Percentiles rank a stretch among this genome's conserved stretches.
Conservation (phyloP, 2,113 vertebrate genomes). For the Phyllostomus hastatus region DNA sequence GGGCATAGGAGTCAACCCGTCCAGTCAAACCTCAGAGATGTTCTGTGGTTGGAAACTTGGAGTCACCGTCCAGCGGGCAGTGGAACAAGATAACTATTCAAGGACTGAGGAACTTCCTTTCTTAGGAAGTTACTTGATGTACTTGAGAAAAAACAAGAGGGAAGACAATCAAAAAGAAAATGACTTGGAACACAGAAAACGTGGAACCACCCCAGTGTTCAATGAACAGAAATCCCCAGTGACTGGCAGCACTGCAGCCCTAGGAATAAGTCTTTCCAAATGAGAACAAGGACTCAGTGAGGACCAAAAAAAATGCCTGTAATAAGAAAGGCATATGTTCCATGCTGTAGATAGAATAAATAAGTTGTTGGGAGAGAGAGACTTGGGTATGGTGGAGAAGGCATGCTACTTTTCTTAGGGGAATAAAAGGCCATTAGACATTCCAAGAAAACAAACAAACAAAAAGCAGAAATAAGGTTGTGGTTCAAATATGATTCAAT, state of each 20-base stretch:
- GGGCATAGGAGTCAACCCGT: neutral
- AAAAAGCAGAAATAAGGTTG: neutral
- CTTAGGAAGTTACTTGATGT: conserved; percentile 1
- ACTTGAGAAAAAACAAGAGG: neutral
- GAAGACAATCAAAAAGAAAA: conserved; percentile 16
- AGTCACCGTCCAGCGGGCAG: neutral
- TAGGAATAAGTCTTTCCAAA: conserved; percentile 24
- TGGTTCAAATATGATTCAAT: neutral
- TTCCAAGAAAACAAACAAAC: neutral
- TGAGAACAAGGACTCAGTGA: neutral
- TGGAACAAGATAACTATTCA: neutral
- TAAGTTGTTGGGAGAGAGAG: conserved; percentile 11
- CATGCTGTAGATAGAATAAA: neutral
- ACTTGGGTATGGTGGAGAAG: neutral
- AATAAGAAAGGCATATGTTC: neutral
- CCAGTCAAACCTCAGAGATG: neutral
- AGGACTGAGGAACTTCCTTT: neutral
- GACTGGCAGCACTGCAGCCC: neutral
- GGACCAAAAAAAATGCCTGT: neutral
- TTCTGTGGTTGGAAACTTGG: neutral
- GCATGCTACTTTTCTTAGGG: neutral
- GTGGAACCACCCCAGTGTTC: neutral
- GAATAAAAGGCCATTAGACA: neutral
- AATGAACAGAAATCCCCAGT: neutral
- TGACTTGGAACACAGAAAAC: neutral